Base-by-base conservation (phyloP, 2,888 invertebrate species). In the Orgyia antiqua region DNA sequence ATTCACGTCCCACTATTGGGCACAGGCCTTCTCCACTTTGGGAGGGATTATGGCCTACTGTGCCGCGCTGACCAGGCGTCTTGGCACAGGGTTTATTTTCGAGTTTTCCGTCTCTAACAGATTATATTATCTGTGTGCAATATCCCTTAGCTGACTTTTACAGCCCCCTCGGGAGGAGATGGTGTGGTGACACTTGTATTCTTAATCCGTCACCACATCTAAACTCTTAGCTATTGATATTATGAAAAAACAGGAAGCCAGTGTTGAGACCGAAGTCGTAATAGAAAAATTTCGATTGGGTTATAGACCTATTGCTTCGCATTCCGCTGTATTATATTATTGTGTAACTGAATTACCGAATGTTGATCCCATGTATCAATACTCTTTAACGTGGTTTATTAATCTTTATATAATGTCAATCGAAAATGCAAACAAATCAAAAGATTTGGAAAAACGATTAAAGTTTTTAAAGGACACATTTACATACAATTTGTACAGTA, bases 321-420 rank as follows among this genome's bases (percentile, higher is more conserved):
- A 94, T 76, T 93, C 94, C 7, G 91, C 95, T 5, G 89, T 92
- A 21, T 77, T 95, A 25, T 95, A 94, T 70, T 94, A 95, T 65
- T 94, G 94, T 49, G 90, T 95, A 13, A 92, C 93, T 1, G 94
- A 95, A 77, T 77, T 95, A 46, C 93, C 94, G 6, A 93, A 92
- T 61, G 92, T 96, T 17, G 94, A 95, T 74, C 94, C 94, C 4
- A 95, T 95, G 94, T 96, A 95, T 72, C 95, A 95, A 70, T 96
- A 93, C 72, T 95, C 95, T 1, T 82, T 95, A 24, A 89, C 89
- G 7, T 96, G 96, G 95, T 96, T 95, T 72, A 93, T 95, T 43
- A 92, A 93, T 73, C 87, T 96, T 18, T 95, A 94, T 59, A 79
- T 93, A 4, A 86, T 88, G 42, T 93, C 94, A 7, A 94, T 95